Percentiles rank a stretch among this genome's conserved stretches.
phyloP scores from a whole-genome alignment of 2,888 invertebrate genomes.

The Steinernema scapterisci region DNA sequence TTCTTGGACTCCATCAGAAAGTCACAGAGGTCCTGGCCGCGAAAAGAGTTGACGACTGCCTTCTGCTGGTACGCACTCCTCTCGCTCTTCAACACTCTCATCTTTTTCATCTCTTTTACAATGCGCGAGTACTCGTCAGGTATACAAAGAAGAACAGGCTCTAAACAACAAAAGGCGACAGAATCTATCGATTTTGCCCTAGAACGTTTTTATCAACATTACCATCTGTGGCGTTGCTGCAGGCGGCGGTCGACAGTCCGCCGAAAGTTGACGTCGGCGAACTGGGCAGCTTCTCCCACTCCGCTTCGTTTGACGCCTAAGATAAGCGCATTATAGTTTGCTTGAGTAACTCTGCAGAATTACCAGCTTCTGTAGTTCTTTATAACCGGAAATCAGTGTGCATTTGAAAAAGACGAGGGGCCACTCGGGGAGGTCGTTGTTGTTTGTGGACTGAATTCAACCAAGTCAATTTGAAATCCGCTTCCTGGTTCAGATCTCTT shows the following conservation, averaged over 20 bases:
- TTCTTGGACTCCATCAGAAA: conserved; percentile 20
- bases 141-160: conserved; percentile 42
- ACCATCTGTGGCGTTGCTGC: not conserved
- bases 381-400: conserved; percentile 68
- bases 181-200: not conserved
- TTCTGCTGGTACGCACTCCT: conserved; percentile 12
- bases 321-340: conserved; percentile 16
- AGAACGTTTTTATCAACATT: conserved; percentile 15
- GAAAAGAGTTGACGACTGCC: conserved; percentile 13
- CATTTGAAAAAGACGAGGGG: conserved; percentile 70
- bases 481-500: no score
- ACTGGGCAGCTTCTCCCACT: not conserved
- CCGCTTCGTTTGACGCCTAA: not conserved
- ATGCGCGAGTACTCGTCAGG: conserved; percentile 46
- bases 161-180: conserved; percentile 33
- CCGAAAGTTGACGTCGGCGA: not conserved
- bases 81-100: conserved; percentile 25
- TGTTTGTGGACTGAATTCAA: not conserved
- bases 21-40: conserved; percentile 16
- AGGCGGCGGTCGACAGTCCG: not conserved
- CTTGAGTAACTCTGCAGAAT: conserved; percentile 31
- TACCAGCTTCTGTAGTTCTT: conserved; percentile 68
- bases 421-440: not conserved
- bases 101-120: conserved; percentile 17
- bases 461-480: no score